Evolutionary conservation across 30 jellyfish, hydroid and myxozoan species (phyloP).

Genomic region (Chrysaora quinquecirrha): DNA sequence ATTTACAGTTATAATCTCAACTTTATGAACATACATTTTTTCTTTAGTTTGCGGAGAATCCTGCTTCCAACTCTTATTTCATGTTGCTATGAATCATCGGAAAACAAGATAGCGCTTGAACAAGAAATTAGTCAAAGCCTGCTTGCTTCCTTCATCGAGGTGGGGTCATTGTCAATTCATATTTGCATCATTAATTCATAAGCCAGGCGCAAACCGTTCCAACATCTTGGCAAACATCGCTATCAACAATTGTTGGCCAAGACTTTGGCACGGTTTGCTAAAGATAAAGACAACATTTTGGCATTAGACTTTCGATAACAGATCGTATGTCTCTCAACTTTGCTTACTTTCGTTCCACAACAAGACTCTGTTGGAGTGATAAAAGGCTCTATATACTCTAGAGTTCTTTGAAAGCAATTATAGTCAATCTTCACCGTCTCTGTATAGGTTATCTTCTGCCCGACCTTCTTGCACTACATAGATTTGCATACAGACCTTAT

Average conservation of each 20-base stretch:
- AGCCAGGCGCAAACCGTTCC: neutral
- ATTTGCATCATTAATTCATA: too few relatives aligned
- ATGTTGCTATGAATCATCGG: constrained; percentile 70
- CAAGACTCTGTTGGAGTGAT: too few relatives aligned
- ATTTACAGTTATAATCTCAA: too few relatives aligned
- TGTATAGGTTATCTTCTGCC: too few relatives aligned
- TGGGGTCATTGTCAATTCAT: neutral
- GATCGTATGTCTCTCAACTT: neutral
- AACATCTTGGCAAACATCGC: neutral
- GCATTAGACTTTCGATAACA: neutral
- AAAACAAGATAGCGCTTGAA: constrained; percentile 67
- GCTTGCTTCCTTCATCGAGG: constrained; percentile 81
- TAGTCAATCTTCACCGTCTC: too few relatives aligned
- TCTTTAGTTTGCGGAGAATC: constrained; percentile 67
- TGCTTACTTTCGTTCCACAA: neutral
- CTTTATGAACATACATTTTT: too few relatives aligned
- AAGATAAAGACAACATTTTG: neutral
- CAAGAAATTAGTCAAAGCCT: constrained; percentile 83
- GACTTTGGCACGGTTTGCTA: neutral
- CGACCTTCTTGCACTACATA: too few relatives aligned
- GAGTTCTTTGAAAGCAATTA: too few relatives aligned
- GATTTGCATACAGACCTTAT: too few relatives aligned
- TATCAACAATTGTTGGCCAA: neutral
- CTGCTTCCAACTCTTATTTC: constrained; percentile 88
- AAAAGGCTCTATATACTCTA: too few relatives aligned